A percentile compares a stretch with the other conserved stretches of the same genome.
Conservation (phyloP, 2,797 vertebrate species). For the Coregonus suidteri region DNA sequence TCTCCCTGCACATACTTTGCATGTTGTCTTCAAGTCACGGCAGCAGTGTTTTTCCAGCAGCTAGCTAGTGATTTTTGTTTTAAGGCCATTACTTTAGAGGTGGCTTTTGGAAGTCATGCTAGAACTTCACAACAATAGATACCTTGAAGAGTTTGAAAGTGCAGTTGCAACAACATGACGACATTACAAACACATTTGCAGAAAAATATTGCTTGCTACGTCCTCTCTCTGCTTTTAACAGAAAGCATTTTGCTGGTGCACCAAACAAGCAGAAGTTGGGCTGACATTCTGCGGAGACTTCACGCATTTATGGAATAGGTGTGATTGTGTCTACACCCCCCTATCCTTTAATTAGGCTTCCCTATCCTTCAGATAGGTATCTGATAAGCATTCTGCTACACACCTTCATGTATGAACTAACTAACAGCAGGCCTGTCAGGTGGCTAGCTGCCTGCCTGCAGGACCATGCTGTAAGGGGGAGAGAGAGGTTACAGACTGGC, state of each 20-base stretch:
- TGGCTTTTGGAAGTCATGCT: neutral
- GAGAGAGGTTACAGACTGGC: neutral
- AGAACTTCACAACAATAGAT: neutral
- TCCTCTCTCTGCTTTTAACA: neutral
- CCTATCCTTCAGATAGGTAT: constrained; percentile 2
- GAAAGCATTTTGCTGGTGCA: neutral
- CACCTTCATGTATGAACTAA: constrained; percentile 2
- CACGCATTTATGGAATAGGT: constrained; percentile 6
- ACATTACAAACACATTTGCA: neutral
- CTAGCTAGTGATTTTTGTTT: neutral
- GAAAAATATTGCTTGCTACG: neutral
- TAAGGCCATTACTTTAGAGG: neutral
- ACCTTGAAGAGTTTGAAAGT: neutral
- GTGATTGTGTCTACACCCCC: neutral
- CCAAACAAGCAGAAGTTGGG: neutral
- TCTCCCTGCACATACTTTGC: neutral
- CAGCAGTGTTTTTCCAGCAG: neutral
- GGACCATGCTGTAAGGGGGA: neutral
- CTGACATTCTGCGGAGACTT: constrained; percentile 1
- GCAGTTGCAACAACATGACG: neutral
- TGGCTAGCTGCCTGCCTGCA: neutral
- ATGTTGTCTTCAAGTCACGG: neutral
- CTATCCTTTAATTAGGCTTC: constrained; percentile 6
- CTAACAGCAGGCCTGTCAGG: constrained; percentile 2
- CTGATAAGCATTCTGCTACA: constrained; percentile 3